Percentiles rank a stretch among this genome's conserved stretches.
phyloP scores from a whole-genome alignment of 2,113 vertebrate genomes.

The Ageneiosus marmoratus region DNA sequence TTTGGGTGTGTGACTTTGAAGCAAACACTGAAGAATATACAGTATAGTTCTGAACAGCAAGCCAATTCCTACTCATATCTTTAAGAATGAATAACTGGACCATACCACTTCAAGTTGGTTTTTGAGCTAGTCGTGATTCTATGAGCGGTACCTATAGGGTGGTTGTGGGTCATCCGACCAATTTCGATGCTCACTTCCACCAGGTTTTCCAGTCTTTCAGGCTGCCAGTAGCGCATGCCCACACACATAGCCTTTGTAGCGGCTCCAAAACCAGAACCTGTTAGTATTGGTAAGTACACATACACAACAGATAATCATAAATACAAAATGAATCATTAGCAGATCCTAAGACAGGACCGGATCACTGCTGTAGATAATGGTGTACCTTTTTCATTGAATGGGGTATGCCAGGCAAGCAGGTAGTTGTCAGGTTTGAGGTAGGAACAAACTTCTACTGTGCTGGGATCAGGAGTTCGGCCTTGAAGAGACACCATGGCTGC shows the following conservation, averaged over 20 bases:
- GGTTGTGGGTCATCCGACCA: constrained; percentile 96
- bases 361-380: not conserved
- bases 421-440: constrained; percentile 91
- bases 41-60: too few species aligned
- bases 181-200: constrained; percentile 94
- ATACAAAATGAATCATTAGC: not conserved
- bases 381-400: constrained; percentile 94
- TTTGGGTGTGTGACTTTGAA: not conserved
- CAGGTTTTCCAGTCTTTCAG: constrained; percentile 82
- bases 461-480: constrained; percentile 80
- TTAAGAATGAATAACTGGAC: not conserved
- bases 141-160: constrained; percentile 85
- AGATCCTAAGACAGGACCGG: not conserved
- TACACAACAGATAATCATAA: not conserved
- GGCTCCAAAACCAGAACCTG: constrained; percentile 93
- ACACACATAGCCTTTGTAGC: constrained; percentile 97
- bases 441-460: constrained; percentile 82
- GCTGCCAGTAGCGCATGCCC: constrained; percentile 95
- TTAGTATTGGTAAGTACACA: not conserved
- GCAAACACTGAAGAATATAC: not conserved
- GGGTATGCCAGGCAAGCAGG: constrained; percentile 94
- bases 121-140: not conserved
- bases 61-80: too few species aligned
- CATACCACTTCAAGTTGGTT: not conserved
- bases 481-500: constrained; percentile 82